Percentiles rank a stretch among this genome's conserved stretches.
Evolutionary conservation across 2,888 invertebrate genomes (phyloP).

Genomic region (Drosophila nr. perissopoda): DNA sequence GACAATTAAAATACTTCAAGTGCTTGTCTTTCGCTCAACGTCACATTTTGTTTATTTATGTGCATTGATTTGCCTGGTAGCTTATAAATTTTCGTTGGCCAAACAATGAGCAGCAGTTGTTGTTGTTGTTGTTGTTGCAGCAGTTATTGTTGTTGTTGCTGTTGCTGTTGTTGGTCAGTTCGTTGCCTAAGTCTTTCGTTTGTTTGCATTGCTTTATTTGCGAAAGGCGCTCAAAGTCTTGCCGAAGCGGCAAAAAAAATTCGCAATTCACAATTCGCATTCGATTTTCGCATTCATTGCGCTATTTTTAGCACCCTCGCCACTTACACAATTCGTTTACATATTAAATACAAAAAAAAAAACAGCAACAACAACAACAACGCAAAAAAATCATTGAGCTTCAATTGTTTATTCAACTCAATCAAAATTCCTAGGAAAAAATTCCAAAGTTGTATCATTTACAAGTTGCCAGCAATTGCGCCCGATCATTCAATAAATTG

Average conservation of each 20-base stretch:
- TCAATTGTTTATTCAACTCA: constrained; percentile 75
- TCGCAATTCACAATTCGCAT: constrained; percentile 15
- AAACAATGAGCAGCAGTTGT: constrained; percentile 62
- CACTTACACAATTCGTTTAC: constrained; percentile 75
- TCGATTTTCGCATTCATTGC: constrained; percentile 31
- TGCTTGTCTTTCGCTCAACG: constrained; percentile 78
- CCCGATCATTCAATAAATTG: constrained; percentile 75
- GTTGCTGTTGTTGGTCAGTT: constrained; percentile 44
- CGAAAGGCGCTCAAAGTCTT: constrained; percentile 26
- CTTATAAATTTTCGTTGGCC: constrained; percentile 74
- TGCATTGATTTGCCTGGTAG: constrained; percentile 77
- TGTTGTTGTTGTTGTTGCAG: constrained; percentile 24
- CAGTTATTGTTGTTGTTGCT: constrained; percentile 13
- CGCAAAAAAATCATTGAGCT: constrained; percentile 38
- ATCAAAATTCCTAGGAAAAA: constrained; percentile 78
- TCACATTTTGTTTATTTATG: constrained; percentile 78
- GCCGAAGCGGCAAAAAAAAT: constrained; percentile 1
- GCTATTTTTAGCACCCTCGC: constrained; percentile 65
- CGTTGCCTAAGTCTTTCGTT: constrained; percentile 73
- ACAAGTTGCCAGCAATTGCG: constrained; percentile 56
- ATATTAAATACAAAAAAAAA: constrained; percentile 62
- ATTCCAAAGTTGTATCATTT: constrained; percentile 70
- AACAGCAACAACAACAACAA: neutral
- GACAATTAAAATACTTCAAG: constrained; percentile 83
- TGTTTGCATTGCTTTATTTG: constrained; percentile 70